Base-by-base conservation (phyloP, 2,797 vertebrate species). In the Typhlichthys eigenmanni region DNA sequence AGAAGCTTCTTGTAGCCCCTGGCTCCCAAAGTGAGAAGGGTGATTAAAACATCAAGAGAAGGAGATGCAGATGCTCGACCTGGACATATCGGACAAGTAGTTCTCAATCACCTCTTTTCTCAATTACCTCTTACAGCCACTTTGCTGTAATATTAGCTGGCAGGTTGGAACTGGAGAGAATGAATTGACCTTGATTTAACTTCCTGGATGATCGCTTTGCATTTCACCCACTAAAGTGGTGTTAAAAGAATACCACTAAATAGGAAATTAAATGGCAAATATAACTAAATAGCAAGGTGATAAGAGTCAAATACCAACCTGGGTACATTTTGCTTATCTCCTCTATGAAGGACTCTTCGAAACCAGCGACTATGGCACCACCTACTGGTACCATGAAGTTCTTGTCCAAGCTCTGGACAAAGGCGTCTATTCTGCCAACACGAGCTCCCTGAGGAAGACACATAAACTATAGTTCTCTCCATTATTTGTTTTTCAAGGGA, bases 331-430 rank as follows among this genome's bases (percentile, higher is more conserved):
- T 92, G 90, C 96, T 98, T 74, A 98, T 98, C 81, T 99, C 97
- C 75, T 96, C 91, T 74, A 98, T 84, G 82, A 99, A 98, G 64
- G 91, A 75, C 51, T 94, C 93, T 51, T 91, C 90, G 85, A 99
- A 99, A 64, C 98, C 98, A 89, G 98, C 97, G 66, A 99, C 95
- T 78, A 99, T 87, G 89, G 98, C 98, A 46, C 97, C 97, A 90
- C 98, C 97, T 93, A 99, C 97, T 88, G 98, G 98, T 84, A 99
- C 96, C 97, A 99, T 95, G 58, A 99, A 99, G 91, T 99, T 99
- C 91, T 99, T 99, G 90, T 99, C 98, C 91, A 99, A 83, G 84
- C 96, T 99, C 88, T 99, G 98, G 12, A 99, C 93, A 79, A 98
- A 99, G 67, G 95, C 96, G 38, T 99, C 98, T 4, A 98, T 93